Base-by-base conservation (phyloP, 2,797 vertebrate genomes). In the Gephyroberyx darwinii region DNA sequence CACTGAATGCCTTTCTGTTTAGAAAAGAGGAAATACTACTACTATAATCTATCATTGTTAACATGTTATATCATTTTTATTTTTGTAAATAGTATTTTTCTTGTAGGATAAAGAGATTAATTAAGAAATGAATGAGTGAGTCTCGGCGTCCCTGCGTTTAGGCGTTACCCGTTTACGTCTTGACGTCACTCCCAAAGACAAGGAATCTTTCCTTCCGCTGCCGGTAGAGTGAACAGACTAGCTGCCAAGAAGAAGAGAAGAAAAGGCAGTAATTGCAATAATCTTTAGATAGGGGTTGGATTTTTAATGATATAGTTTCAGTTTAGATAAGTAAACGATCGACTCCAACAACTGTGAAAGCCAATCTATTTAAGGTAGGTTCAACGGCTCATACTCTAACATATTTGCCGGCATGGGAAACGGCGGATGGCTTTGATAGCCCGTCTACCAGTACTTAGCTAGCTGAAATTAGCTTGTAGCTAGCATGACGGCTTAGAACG, bases 181-280 rank as follows among this genome's bases (percentile, higher is more conserved):
- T 86, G 75, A 88, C 86, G 87, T 86, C 78, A 81, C 37, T 17
- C 2, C 26, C 57, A 14, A 22, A 20, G 37, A 14, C n/a, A 43
- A 22, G 37, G 43, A 1, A 5, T 16, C 63, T 22, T 37, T 74
- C 60, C 69, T 89, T 89, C 88, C 82, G 86, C 86, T 86, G 86
- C 88, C 90, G 90, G 90, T 63, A 69, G 69, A 78, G 61, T 60
- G 82, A 83, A 69, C 71, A 75, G 78, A 86, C 16, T 31, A 30
- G 60, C 33, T 48, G 80, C 71, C 61, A 17, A 84, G 66, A 75
- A 67, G 76, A 74, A 39, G 58, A 75, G 58, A 60, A 76, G 60
- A 69, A 65, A 60, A 80, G 89, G 80, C 61, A 86, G 86, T 41
- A 41, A 30, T 26, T 26, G 26, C 26, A 26, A 26, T 26, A 26